A percentile compares a stretch with the other conserved stretches of the same genome.
These are phyloP conservation scores for Thaumetopoea pityocampa DNA, from an alignment of 1,140 invertebrate genomes.

Conservation along the genomic window DNA sequence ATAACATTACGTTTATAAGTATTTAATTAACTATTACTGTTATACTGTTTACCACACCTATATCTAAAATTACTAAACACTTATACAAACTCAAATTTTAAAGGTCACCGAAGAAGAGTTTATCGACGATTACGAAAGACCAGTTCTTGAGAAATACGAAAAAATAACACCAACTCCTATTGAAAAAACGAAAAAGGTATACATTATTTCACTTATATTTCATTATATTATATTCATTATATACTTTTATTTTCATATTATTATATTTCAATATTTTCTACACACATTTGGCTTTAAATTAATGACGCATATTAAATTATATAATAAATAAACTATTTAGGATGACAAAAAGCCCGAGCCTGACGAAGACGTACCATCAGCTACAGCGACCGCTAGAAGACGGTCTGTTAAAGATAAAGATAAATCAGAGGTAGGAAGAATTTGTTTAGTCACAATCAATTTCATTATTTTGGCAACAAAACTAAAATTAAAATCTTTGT, in stretches of 20 bases:
- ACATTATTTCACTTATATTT: constrained; percentile 11
- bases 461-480: constrained; percentile 1
- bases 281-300: neutral
- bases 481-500: constrained; percentile 23
- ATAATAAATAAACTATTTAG: constrained; percentile 35
- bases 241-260: no score
- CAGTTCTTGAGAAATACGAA: constrained; percentile 81
- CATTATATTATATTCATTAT: no score
- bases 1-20: no score
- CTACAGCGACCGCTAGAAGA: constrained; percentile 46
- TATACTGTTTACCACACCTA: constrained; percentile 8
- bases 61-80: constrained; percentile 11
- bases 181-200: constrained; percentile 72
- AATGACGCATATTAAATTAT: neutral
- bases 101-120: constrained; percentile 75
- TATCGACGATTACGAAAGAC: constrained; percentile 79
- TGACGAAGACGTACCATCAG: constrained; percentile 52
- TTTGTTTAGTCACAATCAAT: no score
- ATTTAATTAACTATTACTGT: no score
- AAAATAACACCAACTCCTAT: constrained; percentile 71
- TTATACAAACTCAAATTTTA: constrained; percentile 25
- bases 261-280: no score
- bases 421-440: constrained; percentile 53
- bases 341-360: constrained; percentile 58
- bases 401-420: constrained; percentile 64